Base-by-base conservation (phyloP, 2,888 invertebrate genomes). In the Ptilodon capucinus region DNA sequence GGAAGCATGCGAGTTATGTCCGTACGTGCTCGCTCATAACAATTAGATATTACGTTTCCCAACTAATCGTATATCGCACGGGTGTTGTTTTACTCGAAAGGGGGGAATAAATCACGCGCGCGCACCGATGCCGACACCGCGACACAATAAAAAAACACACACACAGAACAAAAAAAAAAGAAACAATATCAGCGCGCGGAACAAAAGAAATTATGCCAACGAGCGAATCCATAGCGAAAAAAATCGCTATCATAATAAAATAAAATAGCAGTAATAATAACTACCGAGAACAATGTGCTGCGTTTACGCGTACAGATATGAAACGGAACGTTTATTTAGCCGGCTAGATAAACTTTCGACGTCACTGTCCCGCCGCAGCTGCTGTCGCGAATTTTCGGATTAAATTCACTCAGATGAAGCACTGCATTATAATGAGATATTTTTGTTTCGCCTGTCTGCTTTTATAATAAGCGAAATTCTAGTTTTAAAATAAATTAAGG, bases 41-140 rank as follows among this genome's bases (percentile, higher is more conserved):
- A 90, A 90, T 91, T 90, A 91, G 88, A 90, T 91, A 91, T 90
- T 90, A 90, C 84, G 79, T 74, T 76, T 75, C 81, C 79, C 73
- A 69, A 81, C 86, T 91, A 90, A 90, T 91, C 87, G 90, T 87
- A 86, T 87, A 88, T 89, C 86, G 84, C 85, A 84, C 84, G 87
- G 86, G 86, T 85, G 88, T 90, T 90, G 89, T 91, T 91, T 90
- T 90, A 89, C 86, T 79, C 81, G 69, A 84, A 86, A 84, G 84
- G 89, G 88, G 89, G 79, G 84, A 85, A 89, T 90, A 88, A 91
- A 90, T 91, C 90, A 88, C 76, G 59, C 68, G 74, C 74, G 74
- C 81, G 68, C 76, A 62, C 74, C 83, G 73, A 79, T 74, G 78
- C 78, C 76, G 79, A 80, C 79, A 82, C 80, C 77, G 78, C 81